Percentiles rank a stretch among this genome's conserved stretches.
phyloP scores from a whole-genome alignment of 1,140 invertebrate species.

The Penaeus indicus region DNA sequence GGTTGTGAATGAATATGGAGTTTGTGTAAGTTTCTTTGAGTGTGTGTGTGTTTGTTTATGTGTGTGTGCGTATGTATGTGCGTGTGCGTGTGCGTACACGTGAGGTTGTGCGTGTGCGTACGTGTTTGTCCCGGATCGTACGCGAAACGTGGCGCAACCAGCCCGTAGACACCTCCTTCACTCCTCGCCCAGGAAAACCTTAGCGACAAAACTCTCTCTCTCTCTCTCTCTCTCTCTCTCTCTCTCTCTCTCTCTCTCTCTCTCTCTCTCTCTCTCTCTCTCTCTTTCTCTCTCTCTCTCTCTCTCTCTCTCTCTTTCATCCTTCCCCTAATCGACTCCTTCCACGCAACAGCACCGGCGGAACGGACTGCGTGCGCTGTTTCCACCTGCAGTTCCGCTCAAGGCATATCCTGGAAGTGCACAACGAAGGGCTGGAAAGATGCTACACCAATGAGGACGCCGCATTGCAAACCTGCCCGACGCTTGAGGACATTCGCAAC shows the following conservation, averaged over 20 bases:
- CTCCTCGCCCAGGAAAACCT: too few species aligned
- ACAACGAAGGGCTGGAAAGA: constrained; percentile 75
- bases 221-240: not conserved
- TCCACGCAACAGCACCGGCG: constrained; percentile 68
- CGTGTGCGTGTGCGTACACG: too few species aligned
- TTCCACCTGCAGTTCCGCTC: constrained; percentile 76
- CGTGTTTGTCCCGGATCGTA: too few species aligned
- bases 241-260: not conserved
- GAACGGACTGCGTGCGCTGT: constrained; percentile 76
- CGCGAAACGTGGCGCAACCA: too few species aligned
- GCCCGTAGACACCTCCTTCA: too few species aligned
- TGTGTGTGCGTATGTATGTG: too few species aligned
- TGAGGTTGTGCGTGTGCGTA: too few species aligned
- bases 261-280: not conserved
- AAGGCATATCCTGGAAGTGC: constrained; percentile 78
- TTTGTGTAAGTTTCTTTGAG: too few species aligned
- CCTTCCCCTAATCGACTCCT: not conserved
- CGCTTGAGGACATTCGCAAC: constrained; percentile 70
- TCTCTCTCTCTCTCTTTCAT: not conserved
- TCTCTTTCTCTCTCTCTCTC: not conserved
- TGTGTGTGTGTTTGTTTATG: too few species aligned
- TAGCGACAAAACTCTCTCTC: too few species aligned
- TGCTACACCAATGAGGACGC: constrained; percentile 77
- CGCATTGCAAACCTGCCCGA: constrained; percentile 76
- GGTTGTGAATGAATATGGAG: too few species aligned